A percentile compares a stretch with the other conserved stretches of the same genome.
Conservation (phyloP, 1,140 invertebrate genomes). For the Adoxophyes honmai region DNA sequence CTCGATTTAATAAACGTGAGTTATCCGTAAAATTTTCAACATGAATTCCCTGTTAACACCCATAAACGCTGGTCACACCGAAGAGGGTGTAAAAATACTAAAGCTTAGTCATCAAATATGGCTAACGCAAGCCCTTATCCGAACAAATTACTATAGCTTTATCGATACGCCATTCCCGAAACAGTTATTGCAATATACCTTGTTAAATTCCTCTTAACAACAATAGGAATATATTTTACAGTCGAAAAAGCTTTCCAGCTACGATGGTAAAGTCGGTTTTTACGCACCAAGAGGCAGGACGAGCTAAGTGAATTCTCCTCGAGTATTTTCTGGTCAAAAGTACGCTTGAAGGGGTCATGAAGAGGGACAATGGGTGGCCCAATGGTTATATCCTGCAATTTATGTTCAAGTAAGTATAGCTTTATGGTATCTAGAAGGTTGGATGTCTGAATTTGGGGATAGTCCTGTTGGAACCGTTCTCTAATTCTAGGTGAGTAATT, state of each 20-base stretch:
- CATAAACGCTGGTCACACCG: no score
- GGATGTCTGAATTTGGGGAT: neutral
- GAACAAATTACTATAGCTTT: neutral
- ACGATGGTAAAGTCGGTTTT: neutral
- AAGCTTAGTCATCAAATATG: no score
- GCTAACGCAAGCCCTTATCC: neutral
- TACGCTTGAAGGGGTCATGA: constrained; percentile 33
- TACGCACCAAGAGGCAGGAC: neutral
- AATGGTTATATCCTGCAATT: constrained; percentile 48
- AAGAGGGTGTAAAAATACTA: no score
- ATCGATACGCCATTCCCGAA: constrained; percentile 4
- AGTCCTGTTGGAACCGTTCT: neutral
- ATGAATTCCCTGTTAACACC: no score
- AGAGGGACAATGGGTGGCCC: constrained; percentile 27
- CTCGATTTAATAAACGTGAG: no score
- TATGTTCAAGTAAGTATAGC: constrained; percentile 39
- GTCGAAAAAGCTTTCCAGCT: neutral
- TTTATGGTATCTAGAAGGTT: constrained; percentile 38
- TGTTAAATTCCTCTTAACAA: constrained; percentile 5
- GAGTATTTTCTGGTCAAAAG: constrained; percentile 37
- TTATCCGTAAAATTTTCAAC: no score
- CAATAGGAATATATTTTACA: neutral
- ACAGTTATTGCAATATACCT: constrained; percentile 5
- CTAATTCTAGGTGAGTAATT: neutral
- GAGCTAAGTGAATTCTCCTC: constrained; percentile 1